Conservation (phyloP, 2,888 invertebrate genomes). For the Nematopogon swammerdamellus region DNA sequence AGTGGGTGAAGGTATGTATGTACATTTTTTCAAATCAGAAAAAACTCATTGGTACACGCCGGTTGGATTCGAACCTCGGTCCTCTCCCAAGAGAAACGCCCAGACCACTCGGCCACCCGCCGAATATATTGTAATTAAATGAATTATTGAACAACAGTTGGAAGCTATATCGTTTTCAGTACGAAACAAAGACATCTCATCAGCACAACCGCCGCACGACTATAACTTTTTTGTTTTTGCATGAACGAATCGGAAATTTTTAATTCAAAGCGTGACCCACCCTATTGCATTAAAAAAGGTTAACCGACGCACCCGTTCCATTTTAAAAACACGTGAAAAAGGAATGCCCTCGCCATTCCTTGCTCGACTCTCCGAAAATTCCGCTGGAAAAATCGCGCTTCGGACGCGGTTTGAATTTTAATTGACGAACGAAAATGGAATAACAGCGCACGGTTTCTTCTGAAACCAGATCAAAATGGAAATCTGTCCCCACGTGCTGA, state of each 20-base stretch:
- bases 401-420: slow-evolving; percentile 58
- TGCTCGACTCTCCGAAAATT: slow-evolving; percentile 45
- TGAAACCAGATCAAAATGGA: neutral
- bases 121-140: too few relatives aligned
- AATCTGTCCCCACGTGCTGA: too few relatives aligned
- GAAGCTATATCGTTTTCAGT: too few relatives aligned
- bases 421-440: slow-evolving; percentile 35
- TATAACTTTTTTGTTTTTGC: neutral
- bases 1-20: too few relatives aligned
- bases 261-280: slow-evolving; percentile 51
- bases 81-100: too few relatives aligned
- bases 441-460: neutral
- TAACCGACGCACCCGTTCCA: slow-evolving; percentile 49
- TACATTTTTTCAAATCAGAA: too few relatives aligned
- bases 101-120: too few relatives aligned
- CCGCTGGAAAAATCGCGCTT: slow-evolving; percentile 56
- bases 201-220: neutral
- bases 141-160: too few relatives aligned
- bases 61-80: too few relatives aligned
- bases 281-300: slow-evolving; percentile 54
- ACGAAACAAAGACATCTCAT: too few relatives aligned
- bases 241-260: slow-evolving; percentile 1
- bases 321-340: slow-evolving; percentile 47
- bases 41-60: too few relatives aligned
- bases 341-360: slow-evolving; percentile 51